Evolutionary conservation across 2,113 vertebrate species (phyloP).

Genomic region (Tachysurus vachellii): DNA sequence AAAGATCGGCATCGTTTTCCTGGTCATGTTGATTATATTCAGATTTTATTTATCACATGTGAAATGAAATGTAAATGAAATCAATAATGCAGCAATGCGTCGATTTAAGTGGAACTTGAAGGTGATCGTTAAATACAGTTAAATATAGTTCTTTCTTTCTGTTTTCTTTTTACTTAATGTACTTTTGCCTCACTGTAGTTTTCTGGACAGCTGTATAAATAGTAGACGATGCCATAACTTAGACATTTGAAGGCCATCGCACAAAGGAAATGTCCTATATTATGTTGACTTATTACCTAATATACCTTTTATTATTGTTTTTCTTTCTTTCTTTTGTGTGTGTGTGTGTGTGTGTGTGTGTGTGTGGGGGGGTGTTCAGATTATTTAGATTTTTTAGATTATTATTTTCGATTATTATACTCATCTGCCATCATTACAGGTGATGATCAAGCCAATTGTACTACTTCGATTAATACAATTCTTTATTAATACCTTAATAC

Average conservation of each 20-base stretch:
- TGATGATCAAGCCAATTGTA: neutral
- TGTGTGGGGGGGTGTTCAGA: no score
- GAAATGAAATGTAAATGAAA: conserved; percentile 1
- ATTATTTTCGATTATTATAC: no score
- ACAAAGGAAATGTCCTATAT: neutral
- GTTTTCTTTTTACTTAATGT: neutral
- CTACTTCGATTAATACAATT: neutral
- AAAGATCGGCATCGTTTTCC: neutral
- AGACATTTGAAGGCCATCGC: neutral
- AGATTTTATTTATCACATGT: neutral
- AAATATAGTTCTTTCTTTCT: neutral
- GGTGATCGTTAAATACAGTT: neutral
- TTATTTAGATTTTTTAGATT: no score
- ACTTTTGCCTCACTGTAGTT: neutral
- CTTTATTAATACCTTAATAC: neutral
- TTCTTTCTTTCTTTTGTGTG: no score
- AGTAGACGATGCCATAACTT: neutral
- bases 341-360: no score
- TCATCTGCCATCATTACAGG: neutral
- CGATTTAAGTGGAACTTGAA: neutral
- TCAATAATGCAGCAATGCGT: neutral
- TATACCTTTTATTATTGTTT: neutral
- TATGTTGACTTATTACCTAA: no score
- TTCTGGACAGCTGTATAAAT: neutral
- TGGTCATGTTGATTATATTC: neutral